Evolutionary conservation across 2,113 vertebrate genomes (phyloP), one percentile per base, ranked within the genome.

Genomic region (Pollachius pollachius): DNA sequence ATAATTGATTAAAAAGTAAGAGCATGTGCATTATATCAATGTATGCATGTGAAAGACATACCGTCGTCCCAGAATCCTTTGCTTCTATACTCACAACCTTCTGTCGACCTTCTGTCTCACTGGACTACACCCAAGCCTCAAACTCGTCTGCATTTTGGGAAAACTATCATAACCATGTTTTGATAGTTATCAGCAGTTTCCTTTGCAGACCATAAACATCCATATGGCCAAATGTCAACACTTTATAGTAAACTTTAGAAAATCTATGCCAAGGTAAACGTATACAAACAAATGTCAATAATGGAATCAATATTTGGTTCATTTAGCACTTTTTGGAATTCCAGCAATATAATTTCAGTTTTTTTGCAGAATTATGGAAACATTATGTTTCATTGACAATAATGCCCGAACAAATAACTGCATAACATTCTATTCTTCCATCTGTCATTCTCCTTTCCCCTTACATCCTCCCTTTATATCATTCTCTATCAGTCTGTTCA

Each of bases 31-130:
- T 67, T 73, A 62, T 13, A 82, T 66, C 72, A 73, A 70, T 52
- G 72, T 21, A 78, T 73, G 80, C 65, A 83, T 80, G 80, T 74
- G 52, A 67, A 86, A 84, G 76, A 84, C 71, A 81, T 62, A 34
- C 34, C 61, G 34, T 71, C 65, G 62, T 64, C 56, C 48, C 16
- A 69, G 61, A 68, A 30, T 59, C 15, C 27, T 77, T 54, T 62
- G 23, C 21, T 69, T 62, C 34, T 73, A 69, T 69, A 41, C 63
- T 65, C 70, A 78, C 79, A 79, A 82, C 80, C 70, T 84, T 73
- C 76, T 30, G 68, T 34, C 52, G 64, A 23, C 65, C 67, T 65
- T 77, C 60, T 59, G 70, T 61, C 8, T 3, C 61, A 15, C 1
- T 27, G 18, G 9, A 48, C 8, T 48, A 48, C 41, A 48, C 9